Base-by-base conservation (phyloP, 1,140 invertebrate genomes). In the Himalopsyche phryganea region DNA sequence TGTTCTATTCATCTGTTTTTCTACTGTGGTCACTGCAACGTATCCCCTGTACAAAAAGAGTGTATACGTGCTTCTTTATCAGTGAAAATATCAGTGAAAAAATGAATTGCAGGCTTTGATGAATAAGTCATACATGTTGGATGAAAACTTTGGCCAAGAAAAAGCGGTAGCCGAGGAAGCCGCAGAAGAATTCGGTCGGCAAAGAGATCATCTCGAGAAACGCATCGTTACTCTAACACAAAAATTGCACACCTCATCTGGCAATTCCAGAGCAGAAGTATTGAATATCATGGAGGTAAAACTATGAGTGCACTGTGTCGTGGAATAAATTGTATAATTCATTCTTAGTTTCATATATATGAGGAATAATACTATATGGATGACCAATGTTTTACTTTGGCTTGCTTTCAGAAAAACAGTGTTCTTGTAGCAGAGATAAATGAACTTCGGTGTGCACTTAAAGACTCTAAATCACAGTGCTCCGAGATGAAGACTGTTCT, bases 161-260 rank as follows among this genome's bases (percentile, higher is more conserved):
- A 82, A 82, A 10, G 75, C 79, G 14, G 81, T 82, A 1, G 86
- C 89, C 66, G 80, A 83, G 5, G 87, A 91, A 48, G 87, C 87
- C 2, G 84, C 88, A 38, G 83, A 84, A 32, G 90, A 93, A 71
- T 89, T 92, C 66, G 80, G 84, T 50, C 78, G 88, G 10, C 91
- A 94, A 69, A 76, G 89, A 15, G 85, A 88, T 60, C 88, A 92
- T 66, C 75, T 91, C 11, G 91, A 93, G 70, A 82, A 80, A 46
- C 88, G 88, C 6, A 77, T 93, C 6, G 80, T 79, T 1, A 81
- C 80, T 0, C 75, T 80, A 9, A 80, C n/a, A 18, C 35, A 64
- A 32, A 72, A 77, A 52, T 65, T 77, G 4, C 58, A 69, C 6
- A 74, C 72, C 47, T 69, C 73, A 0, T 52, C 71, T 0, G 70